Evolutionary conservation across 2,888 invertebrate genomes (phyloP).

Genomic region (Clanis bilineata): DNA sequence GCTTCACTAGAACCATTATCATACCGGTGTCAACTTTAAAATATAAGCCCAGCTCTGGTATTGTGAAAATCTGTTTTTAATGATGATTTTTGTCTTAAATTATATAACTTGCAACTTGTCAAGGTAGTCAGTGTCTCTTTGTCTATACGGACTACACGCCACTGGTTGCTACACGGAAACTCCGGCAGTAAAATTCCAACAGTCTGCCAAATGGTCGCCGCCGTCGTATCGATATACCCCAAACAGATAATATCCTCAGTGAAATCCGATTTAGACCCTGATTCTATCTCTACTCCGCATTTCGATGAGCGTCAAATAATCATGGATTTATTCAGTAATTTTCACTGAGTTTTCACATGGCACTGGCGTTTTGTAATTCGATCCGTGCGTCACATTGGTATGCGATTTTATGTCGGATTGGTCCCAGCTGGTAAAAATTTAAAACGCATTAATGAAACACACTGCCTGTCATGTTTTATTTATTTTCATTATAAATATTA

Average conservation of each 20-base stretch:
- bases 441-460: conserved; percentile 29
- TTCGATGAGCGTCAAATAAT: conserved; percentile 40
- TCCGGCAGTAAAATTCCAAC: conserved; percentile 37
- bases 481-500: conserved; percentile 2
- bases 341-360: conserved; percentile 24
- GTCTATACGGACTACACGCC: no score
- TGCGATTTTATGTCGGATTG: conserved; percentile 23
- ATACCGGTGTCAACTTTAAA: no score
- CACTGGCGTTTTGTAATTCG: conserved; percentile 29
- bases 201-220: conserved; percentile 17
- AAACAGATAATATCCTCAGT: conserved; percentile 35
- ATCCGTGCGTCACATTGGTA: conserved; percentile 27
- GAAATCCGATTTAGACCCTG: conserved; percentile 34
- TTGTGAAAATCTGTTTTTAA: no score
- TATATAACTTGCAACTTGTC: no score
- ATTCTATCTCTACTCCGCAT: conserved; percentile 36
- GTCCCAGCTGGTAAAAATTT: conserved; percentile 31
- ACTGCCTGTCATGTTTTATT: not conserved
- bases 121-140: no score
- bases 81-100: no score
- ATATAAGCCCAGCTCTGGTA: no score
- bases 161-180: conserved; percentile 30
- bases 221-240: conserved; percentile 20
- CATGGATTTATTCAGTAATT: conserved; percentile 35
- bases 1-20: no score